phyloP scores from a whole-genome alignment of 2,113 vertebrate species.

The Scartelaos histophorus region DNA sequence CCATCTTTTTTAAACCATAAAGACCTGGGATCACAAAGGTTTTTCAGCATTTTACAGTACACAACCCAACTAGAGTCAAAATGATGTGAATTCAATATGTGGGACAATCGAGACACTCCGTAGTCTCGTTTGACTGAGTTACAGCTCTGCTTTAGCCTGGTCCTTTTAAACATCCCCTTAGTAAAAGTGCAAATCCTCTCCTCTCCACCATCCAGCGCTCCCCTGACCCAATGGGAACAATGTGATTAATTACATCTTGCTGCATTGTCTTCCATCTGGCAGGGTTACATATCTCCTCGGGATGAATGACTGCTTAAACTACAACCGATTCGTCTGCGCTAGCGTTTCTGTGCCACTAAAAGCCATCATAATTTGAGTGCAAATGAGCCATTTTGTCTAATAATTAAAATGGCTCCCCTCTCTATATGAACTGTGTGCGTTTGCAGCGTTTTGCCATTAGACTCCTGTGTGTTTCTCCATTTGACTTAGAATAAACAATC shows the following conservation, averaged over 20 bases:
- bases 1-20: constrained; percentile 31
- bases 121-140: constrained; percentile 50
- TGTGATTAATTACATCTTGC: constrained; percentile 65
- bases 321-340: constrained; percentile 48
- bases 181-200: constrained; percentile 55
- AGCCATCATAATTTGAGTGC: constrained; percentile 48
- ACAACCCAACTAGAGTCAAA: constrained; percentile 14
- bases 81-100: constrained; percentile 54
- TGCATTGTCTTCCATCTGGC: constrained; percentile 68
- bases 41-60: constrained; percentile 17
- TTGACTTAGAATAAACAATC: constrained; percentile 32
- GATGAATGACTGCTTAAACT: constrained; percentile 63
- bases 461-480: constrained; percentile 17
- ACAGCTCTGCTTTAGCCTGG: constrained; percentile 35
- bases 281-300: constrained; percentile 64
- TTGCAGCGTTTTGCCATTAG: constrained; percentile 22
- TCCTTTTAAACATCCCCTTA: constrained; percentile 43
- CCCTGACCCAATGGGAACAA: constrained; percentile 57
- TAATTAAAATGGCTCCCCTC: constrained; percentile 51
- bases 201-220: constrained; percentile 16
- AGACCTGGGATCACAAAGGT: constrained; percentile 24
- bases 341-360: constrained; percentile 43
- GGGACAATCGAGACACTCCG: constrained; percentile 43
- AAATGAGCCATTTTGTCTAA: constrained; percentile 50
- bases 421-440: constrained; percentile 30